A percentile compares a stretch with the other conserved stretches of the same genome.
These are phyloP conservation scores for Schizaphis graminum DNA, from an alignment of 2,888 invertebrate genomes.

Conservation along the genomic window DNA sequence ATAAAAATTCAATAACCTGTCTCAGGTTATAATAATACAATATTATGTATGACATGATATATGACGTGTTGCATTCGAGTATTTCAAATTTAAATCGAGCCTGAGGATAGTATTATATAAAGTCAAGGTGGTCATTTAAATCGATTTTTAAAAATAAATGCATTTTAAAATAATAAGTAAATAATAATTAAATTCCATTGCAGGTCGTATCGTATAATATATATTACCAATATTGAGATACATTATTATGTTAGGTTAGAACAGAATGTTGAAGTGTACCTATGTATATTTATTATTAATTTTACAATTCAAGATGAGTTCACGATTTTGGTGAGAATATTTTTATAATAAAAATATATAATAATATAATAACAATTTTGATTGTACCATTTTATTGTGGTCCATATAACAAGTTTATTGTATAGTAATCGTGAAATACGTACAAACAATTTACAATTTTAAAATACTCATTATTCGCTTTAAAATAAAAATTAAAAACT, in stretches of 20 bases:
- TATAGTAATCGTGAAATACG: background rate
- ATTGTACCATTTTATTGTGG: background rate
- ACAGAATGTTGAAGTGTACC: background rate
- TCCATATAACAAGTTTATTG: background rate
- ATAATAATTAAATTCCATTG: background rate
- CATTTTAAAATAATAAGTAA: background rate
- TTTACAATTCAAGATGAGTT: background rate
- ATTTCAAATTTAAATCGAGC: background rate
- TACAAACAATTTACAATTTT: background rate
- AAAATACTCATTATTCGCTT: background rate
- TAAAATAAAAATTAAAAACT: background rate
- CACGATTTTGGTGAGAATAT: no score
- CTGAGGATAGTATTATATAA: background rate
- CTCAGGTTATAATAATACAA: background rate
- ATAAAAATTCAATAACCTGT: conserved; percentile 7
- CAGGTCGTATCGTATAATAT: background rate
- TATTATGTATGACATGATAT: background rate
- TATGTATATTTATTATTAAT: background rate
- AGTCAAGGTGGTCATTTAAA: background rate
- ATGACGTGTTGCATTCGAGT: background rate
- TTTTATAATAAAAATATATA: no score
- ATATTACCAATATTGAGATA: no score
- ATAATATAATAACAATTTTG: background rate
- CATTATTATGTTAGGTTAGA: background rate
- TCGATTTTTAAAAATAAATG: background rate